These are phyloP conservation scores for Condylura cristata DNA, from an alignment of 2,113 vertebrate species.

Conservation along the genomic window DNA sequence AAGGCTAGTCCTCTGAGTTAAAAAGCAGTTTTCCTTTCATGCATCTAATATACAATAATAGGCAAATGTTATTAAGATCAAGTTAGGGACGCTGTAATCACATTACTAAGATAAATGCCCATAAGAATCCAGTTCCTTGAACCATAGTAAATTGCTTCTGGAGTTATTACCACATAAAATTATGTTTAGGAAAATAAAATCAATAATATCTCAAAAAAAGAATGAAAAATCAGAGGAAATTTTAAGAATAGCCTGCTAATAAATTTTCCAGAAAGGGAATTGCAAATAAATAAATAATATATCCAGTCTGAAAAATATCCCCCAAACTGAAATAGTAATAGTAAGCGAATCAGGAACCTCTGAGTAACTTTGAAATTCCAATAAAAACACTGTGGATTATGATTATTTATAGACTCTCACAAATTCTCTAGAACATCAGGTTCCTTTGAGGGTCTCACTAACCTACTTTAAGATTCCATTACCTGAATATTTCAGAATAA, in stretches of 20 bases:
- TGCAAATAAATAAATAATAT: no score
- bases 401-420: background rate
- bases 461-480: background rate
- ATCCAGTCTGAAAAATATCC: constrained; percentile 20
- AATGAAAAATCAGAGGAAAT: constrained; percentile 57
- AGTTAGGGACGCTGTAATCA: constrained; percentile 78
- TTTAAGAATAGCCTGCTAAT: constrained; percentile 45
- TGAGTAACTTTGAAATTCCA: constrained; percentile 19
- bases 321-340: background rate
- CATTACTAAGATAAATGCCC: constrained; percentile 81
- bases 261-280: constrained; percentile 65
- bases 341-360: background rate
- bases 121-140: constrained; percentile 73
- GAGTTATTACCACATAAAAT: constrained; percentile 75
- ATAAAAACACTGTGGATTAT: background rate
- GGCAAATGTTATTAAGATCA: constrained; percentile 81
- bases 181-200: constrained; percentile 77
- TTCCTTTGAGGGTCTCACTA: background rate
- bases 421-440: background rate
- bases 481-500: background rate
- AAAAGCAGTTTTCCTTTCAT: constrained; percentile 76
- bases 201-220: constrained; percentile 70
- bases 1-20: constrained; percentile 57
- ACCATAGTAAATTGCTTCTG: constrained; percentile 78
- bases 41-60: constrained; percentile 68